Conservation (phyloP, 2,797 vertebrate species). For the Micrastur ruficollis region DNA sequence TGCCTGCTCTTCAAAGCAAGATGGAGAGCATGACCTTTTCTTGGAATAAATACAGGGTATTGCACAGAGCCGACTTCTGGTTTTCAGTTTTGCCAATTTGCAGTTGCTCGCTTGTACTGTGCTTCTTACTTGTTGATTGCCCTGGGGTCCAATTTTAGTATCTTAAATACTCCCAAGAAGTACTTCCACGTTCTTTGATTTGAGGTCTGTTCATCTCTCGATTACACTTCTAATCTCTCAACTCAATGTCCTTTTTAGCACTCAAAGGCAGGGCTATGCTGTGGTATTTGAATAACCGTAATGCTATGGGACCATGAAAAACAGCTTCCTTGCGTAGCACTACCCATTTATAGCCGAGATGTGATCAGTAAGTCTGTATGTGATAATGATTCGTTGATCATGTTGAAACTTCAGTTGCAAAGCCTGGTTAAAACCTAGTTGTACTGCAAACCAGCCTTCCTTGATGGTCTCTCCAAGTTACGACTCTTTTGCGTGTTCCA, state of each 20-base stretch:
- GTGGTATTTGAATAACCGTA: neutral
- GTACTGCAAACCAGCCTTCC: neutral
- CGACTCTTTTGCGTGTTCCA: fast-evolving
- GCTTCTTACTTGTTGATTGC: neutral
- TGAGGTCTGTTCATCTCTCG: neutral
- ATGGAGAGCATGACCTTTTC: constrained; percentile 38
- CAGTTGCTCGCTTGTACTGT: neutral
- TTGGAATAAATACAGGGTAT: constrained; percentile 5
- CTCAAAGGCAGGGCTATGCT: neutral
- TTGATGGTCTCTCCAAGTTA: neutral
- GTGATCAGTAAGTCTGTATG: neutral
- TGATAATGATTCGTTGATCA: neutral
- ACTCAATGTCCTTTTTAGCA: neutral
- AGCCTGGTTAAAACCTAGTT: neutral
- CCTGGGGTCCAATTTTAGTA: neutral
- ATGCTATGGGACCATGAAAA: neutral
- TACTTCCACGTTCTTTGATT: neutral
- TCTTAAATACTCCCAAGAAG: neutral
- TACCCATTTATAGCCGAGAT: neutral
- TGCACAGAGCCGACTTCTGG: neutral
- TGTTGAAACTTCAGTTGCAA: neutral
- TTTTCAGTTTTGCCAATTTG: constrained; percentile 13
- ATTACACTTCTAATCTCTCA: neutral
- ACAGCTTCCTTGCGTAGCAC: neutral
- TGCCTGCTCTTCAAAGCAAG: constrained; percentile 31